phyloP scores from a whole-genome alignment of 2,888 invertebrate species.

The Hirtodrosophila histrioides region DNA sequence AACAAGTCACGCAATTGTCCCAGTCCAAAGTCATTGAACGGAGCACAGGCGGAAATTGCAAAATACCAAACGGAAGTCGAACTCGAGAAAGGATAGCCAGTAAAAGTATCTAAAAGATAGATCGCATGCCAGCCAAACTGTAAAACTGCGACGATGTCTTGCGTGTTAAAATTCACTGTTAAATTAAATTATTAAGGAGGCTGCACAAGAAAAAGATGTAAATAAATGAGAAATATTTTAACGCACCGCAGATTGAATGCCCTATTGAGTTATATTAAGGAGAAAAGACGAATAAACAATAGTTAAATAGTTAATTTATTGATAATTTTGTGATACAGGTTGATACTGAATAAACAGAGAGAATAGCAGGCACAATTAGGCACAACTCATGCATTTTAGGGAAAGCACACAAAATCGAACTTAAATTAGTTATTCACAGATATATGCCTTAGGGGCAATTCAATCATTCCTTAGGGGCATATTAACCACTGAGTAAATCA shows the following conservation, averaged over 20 bases:
- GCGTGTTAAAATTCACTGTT: conserved; percentile 53
- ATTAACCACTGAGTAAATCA: too few species aligned
- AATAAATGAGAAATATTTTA: background rate
- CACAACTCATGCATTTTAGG: too few species aligned
- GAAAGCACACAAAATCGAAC: too few species aligned
- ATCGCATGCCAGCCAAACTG: conserved; percentile 58
- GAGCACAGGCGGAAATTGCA: conserved; percentile 45
- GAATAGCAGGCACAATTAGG: too few species aligned
- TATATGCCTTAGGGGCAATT: too few species aligned
- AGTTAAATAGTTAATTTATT: too few species aligned
- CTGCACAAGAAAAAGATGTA: conserved; percentile 12
- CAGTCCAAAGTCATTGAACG: conserved; percentile 64
- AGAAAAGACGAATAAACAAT: too few species aligned
- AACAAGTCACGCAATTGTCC: conserved; percentile 67
- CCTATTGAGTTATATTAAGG: too few species aligned
- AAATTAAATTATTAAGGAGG: conserved; percentile 74
- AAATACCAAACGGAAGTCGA: conserved; percentile 60
- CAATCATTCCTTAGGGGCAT: too few species aligned
- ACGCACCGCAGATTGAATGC: background rate
- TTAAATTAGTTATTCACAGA: too few species aligned
- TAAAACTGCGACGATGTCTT: conserved; percentile 22
- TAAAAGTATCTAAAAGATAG: conserved; percentile 58
- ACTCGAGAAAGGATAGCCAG: conserved; percentile 55
- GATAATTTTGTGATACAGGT: too few species aligned
- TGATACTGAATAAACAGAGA: too few species aligned